Percentiles rank a stretch among this genome's conserved stretches.
Evolutionary conservation across 2,888 invertebrate species (phyloP).

Genomic region (Ditula angustiorana): DNA sequence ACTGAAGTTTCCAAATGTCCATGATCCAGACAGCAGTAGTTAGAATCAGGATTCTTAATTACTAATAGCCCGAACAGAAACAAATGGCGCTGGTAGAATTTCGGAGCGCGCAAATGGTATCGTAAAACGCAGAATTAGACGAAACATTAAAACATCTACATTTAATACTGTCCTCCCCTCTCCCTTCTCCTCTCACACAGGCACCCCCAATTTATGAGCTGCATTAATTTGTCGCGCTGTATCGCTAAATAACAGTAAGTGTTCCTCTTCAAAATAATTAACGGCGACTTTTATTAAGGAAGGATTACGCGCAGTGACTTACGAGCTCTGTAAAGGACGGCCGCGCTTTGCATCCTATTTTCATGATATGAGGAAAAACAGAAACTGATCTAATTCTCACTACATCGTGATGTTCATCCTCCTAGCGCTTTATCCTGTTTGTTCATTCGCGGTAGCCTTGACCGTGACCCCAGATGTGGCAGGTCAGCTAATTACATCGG

Average conservation of each 20-base stretch:
- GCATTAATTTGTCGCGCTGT: conserved; percentile 4
- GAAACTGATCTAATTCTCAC: background rate
- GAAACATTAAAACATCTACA: conserved; percentile 12
- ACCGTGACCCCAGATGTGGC: too few relatives aligned
- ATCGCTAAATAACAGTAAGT: background rate
- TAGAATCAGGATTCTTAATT: background rate
- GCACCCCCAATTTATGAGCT: conserved; percentile 9
- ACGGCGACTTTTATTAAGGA: conserved; percentile 6
- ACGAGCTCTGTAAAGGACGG: background rate
- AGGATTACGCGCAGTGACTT: background rate
- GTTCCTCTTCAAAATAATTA: conserved; percentile 13
- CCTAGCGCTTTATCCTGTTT: too few relatives aligned
- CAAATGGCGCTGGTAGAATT: background rate
- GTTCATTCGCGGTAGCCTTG: too few relatives aligned
- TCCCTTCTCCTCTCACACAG: background rate
- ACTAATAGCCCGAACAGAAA: background rate
- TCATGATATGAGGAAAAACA: background rate
- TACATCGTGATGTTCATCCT: too few relatives aligned
- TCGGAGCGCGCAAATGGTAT: background rate
- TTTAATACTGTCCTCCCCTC: conserved; percentile 7
- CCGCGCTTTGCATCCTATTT: too few relatives aligned
- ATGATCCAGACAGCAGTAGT: background rate
- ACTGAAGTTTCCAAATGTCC: background rate
- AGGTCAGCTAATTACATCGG: too few relatives aligned
- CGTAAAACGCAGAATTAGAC: conserved; percentile 6